These are phyloP conservation scores for Himantopus leucocephalus DNA, from an alignment of 2,113 vertebrate species.

Conservation along the genomic window DNA sequence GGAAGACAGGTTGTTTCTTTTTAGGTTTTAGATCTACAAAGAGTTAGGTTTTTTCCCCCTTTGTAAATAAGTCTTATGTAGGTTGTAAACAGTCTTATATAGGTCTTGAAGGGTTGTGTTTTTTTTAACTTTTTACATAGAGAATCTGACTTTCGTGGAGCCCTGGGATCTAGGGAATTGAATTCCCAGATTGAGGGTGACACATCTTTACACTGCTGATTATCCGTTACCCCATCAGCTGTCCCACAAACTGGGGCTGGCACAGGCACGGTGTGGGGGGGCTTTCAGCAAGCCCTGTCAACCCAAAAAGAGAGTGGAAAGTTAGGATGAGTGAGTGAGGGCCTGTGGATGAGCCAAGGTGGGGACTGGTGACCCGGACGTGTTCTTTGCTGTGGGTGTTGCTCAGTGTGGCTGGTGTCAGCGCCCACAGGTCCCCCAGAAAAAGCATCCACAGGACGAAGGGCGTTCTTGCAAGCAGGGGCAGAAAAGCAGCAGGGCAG, in stretches of 20 bases:
- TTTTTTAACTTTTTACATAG: background rate
- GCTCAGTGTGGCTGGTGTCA: background rate
- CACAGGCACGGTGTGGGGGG: background rate
- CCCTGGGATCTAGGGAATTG: background rate
- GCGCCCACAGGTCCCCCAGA: background rate
- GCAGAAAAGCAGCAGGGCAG: background rate
- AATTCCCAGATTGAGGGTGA: background rate
- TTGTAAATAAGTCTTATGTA: background rate
- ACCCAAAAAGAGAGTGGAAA: background rate
- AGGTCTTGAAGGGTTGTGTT: background rate
- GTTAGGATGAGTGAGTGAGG: background rate
- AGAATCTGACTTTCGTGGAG: background rate
- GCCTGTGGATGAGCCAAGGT: background rate
- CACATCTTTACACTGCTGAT: background rate
- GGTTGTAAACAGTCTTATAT: background rate
- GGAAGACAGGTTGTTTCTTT: background rate
- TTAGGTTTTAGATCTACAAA: background rate
- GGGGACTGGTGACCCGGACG: rapidly evolving
- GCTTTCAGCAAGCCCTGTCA: background rate
- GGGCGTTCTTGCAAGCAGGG: background rate
- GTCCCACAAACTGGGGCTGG: background rate
- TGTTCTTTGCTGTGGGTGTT: background rate
- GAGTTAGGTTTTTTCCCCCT: background rate
- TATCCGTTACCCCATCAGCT: background rate
- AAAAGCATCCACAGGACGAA: background rate